Base-by-base conservation (phyloP, 2,888 invertebrate species). In the Pteria penguin region DNA sequence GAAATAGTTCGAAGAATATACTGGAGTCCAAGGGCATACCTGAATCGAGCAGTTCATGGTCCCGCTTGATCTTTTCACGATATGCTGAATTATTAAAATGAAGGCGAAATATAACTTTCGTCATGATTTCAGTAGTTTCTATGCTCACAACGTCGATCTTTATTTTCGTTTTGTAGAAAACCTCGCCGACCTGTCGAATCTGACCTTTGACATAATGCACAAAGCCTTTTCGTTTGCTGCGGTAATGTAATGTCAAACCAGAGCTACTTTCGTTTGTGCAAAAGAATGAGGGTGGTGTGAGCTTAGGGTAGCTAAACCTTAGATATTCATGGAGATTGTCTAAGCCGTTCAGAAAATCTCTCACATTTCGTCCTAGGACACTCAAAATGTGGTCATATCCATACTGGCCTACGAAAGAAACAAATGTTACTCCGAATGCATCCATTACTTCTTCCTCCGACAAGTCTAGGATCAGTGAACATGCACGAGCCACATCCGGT, bases 301-400 rank as follows among this genome's bases (percentile, higher is more conserved):
- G 94, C 85, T 96, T 94, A 0, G 98, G 98, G 91, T 98, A 98
- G 70, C 97, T 97, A 93, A 98, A 98, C 92, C 98, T 96, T 62
- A 99, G 94, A 92, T 99, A 99, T 92, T 98, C 98, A 92, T 99
- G 99, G 29, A 99, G 94, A 93, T 98, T 98, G 93, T 99, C 98
- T 85, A 99, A 93, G 1, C 91, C 98, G 90, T 98, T 98, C 2
- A 98, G 94, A 90, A 98, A 98, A 92, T 98, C 98, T 70, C 98
- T 94, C 95, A 98, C 96, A 91, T 98, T 97, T 4, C 98, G 94
- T 0, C 98, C 98, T 11, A 92, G 84, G 2, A 92, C 91, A 71
- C 89, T 87, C 32, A 92, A 78, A 32, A 92, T 86, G 61, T 87
- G 94, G 93, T 98, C 98, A 93, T 98, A 98, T 18, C 98, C 98